phyloP scores from a whole-genome alignment of 2,888 invertebrate genomes.

The Vanessa cardui region DNA sequence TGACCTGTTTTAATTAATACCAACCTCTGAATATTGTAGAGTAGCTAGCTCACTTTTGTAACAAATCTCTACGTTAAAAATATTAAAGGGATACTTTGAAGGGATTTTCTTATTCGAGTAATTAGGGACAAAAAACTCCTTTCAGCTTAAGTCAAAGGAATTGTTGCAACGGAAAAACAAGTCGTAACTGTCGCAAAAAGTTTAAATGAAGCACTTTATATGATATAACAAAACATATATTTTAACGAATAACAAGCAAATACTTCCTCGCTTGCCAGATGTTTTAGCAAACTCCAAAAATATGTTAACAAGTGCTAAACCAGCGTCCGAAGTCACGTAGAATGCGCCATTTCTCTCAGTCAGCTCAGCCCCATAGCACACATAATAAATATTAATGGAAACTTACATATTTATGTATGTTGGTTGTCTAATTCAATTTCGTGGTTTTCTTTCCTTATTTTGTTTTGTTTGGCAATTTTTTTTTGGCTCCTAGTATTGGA shows the following conservation, averaged over 20 bases:
- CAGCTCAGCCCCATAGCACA: constrained; percentile 24
- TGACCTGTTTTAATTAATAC: neutral
- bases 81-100: too few species aligned
- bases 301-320: constrained; percentile 11
- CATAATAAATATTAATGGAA: constrained; percentile 39
- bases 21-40: too few species aligned
- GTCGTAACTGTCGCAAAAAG: neutral
- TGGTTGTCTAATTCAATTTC: constrained; percentile 38
- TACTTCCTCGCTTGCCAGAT: neutral
- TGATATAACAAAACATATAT: constrained; percentile 8
- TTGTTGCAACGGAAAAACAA: neutral
- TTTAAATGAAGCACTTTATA: constrained; percentile 4
- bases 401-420: constrained; percentile 37
- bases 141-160: neutral
- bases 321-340: constrained; percentile 7
- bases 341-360: constrained; percentile 19
- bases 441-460: constrained; percentile 22
- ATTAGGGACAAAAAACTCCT: neutral
- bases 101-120: too few species aligned
- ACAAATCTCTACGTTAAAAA: too few species aligned
- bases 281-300: constrained; percentile 1
- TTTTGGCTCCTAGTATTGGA: neutral
- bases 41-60: too few species aligned
- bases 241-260: constrained; percentile 12
- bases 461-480: constrained; percentile 16